phyloP scores from a whole-genome alignment of 2,888 invertebrate species.

The Drosophila dives region DNA sequence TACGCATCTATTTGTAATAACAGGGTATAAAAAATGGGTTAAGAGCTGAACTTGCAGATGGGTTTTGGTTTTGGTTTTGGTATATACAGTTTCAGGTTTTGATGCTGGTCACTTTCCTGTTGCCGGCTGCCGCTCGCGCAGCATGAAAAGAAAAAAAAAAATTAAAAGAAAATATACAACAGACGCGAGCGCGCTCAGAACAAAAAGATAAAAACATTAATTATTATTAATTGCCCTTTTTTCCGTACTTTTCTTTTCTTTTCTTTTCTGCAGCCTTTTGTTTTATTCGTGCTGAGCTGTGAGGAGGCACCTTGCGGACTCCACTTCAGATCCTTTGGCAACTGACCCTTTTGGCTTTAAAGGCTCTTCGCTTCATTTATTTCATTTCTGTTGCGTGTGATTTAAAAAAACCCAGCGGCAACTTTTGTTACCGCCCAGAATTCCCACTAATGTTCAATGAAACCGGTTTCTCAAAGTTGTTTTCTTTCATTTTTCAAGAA shows the following conservation, averaged over 20 bases:
- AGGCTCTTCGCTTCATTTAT: slow-evolving; percentile 41
- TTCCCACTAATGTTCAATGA: slow-evolving; percentile 56
- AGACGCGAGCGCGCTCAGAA: slow-evolving; percentile 44
- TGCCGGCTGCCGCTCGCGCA: slow-evolving; percentile 39
- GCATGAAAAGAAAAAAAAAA: slow-evolving; percentile 12
- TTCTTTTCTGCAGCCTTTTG: slow-evolving; percentile 45
- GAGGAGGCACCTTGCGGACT: slow-evolving; percentile 37
- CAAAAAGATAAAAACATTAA: slow-evolving; percentile 83
- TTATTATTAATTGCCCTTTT: slow-evolving; percentile 83
- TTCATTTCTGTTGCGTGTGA: slow-evolving; percentile 50
- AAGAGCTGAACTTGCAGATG: slow-evolving; percentile 29
- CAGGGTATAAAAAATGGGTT: slow-evolving; percentile 37
- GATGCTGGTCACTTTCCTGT: slow-evolving; percentile 72
- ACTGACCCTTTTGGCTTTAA: slow-evolving; percentile 64
- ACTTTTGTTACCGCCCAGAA: slow-evolving; percentile 48
- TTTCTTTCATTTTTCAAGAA: slow-evolving; percentile 42
- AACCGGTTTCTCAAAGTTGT: slow-evolving; percentile 47
- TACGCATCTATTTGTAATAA: background rate
- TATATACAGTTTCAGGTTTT: slow-evolving; percentile 55
- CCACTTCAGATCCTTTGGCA: slow-evolving; percentile 59
- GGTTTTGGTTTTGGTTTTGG: slow-evolving; percentile 18
- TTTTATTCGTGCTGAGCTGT: slow-evolving; percentile 42
- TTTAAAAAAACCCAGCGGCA: slow-evolving; percentile 55
- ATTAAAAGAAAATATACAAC: slow-evolving; percentile 26
- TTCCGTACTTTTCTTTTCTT: slow-evolving; percentile 34